Percentiles rank a stretch among this genome's conserved stretches.
phyloP scores from a whole-genome alignment of 2,113 vertebrate genomes.

The Atlantisia rogersi region DNA sequence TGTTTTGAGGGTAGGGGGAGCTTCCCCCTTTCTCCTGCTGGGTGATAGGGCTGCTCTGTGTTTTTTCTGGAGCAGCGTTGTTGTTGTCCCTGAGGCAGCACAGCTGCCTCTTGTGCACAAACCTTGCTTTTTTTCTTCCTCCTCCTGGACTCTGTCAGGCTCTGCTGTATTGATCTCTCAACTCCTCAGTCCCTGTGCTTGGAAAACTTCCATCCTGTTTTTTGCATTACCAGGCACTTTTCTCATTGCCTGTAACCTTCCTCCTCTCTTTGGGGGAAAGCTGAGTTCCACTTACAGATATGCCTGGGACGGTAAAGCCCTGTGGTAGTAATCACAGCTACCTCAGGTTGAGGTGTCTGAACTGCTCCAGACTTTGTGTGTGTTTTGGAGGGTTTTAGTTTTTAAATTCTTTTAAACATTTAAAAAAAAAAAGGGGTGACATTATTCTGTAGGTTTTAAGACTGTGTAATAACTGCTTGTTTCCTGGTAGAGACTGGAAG shows the following conservation, averaged over 20 bases:
- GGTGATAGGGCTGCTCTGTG: background rate
- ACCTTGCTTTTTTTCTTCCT: accelerated
- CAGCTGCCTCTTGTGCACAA: background rate
- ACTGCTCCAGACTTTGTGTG: background rate
- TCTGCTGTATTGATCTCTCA: background rate
- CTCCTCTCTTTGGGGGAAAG: no score
- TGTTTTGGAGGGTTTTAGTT: background rate
- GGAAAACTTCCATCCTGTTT: background rate
- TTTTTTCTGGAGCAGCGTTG: no score
- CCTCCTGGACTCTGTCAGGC: background rate
- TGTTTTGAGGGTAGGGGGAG: background rate
- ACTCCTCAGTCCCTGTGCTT: accelerated
- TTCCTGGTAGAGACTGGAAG: background rate
- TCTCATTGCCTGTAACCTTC: background rate
- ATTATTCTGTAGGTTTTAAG: background rate
- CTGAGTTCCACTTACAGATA: accelerated
- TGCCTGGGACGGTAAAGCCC: background rate
- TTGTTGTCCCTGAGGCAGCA: background rate
- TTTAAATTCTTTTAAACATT: background rate
- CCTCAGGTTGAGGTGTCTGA: accelerated
- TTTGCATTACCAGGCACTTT: accelerated
- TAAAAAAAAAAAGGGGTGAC: background rate
- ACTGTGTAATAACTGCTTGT: accelerated
- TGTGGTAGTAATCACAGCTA: no score
- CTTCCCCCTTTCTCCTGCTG: background rate